Conservation (phyloP, 2,888 invertebrate species). For the Eucera pruinosa region DNA sequence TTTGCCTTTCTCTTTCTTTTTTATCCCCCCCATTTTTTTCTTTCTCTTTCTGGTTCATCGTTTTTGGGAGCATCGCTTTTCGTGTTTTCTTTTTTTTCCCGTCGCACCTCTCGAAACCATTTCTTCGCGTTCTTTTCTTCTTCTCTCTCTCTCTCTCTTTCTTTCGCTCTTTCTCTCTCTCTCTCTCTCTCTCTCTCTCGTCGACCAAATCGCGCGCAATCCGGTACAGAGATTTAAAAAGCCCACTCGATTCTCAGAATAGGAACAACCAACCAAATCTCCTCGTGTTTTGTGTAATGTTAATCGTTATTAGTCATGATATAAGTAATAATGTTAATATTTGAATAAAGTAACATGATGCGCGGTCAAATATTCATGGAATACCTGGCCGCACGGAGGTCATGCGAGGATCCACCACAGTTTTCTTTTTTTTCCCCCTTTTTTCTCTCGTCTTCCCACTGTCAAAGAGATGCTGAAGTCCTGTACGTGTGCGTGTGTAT, state of each 20-base stretch:
- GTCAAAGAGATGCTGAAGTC: too few relatives aligned
- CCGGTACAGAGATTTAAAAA: slow-evolving; percentile 69
- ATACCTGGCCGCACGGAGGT: slow-evolving; percentile 81
- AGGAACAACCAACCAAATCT: slow-evolving; percentile 83
- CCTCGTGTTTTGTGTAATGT: slow-evolving; percentile 77
- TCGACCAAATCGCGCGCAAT: too few relatives aligned
- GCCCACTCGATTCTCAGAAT: slow-evolving; percentile 77
- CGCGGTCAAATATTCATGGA: slow-evolving; percentile 83
- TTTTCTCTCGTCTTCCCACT: slow-evolving; percentile 74
- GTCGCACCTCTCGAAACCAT: slow-evolving; percentile 57
- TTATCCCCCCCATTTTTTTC: too few relatives aligned
- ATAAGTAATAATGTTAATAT: slow-evolving; percentile 83
- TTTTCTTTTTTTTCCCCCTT: too few relatives aligned
- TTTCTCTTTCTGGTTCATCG: slow-evolving; percentile 50
- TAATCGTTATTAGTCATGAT: slow-evolving; percentile 82
- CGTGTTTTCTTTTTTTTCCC: slow-evolving; percentile 34
- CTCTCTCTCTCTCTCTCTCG: too few relatives aligned
- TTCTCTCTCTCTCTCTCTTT: too few relatives aligned
- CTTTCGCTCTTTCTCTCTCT: too few relatives aligned
- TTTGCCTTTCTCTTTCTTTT: too few relatives aligned
- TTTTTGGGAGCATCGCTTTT: slow-evolving; percentile 68
- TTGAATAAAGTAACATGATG: slow-evolving; percentile 83
- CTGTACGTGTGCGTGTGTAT: too few relatives aligned
- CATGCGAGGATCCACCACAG: slow-evolving; percentile 82
- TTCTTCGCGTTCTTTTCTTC: too few relatives aligned